Evolutionary conservation across 2,888 invertebrate species (phyloP).

Genomic region (Chalcis sispes): DNA sequence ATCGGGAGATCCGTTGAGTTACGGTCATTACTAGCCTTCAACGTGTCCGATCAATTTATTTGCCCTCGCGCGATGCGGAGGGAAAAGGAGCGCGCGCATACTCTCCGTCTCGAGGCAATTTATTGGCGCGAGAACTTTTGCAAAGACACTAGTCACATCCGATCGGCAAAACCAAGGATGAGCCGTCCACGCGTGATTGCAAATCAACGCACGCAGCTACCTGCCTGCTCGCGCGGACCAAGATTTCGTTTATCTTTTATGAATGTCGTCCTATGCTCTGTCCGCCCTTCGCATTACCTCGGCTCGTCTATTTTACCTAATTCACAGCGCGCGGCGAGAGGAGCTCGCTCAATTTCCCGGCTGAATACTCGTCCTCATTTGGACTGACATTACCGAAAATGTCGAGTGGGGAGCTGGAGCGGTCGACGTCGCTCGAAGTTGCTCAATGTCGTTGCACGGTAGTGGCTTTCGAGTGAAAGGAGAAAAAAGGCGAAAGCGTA

Average conservation of each 20-base stretch:
- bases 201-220: constrained; percentile 25
- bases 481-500: too few species aligned
- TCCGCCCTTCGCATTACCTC: constrained; percentile 28
- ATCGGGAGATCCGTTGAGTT: too few species aligned
- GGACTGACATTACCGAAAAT: constrained; percentile 61
- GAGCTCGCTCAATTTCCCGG: constrained; percentile 68
- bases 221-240: not conserved
- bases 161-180: too few species aligned
- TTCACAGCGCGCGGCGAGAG: too few species aligned
- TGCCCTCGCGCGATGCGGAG: too few species aligned
- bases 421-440: too few species aligned
- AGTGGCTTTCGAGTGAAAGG: too few species aligned
- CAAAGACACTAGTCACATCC: constrained; percentile 25
- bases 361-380: constrained; percentile 62
- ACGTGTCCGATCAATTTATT: too few species aligned
- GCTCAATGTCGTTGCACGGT: too few species aligned
- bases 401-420: constrained; percentile 51
- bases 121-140: not conserved
- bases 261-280: constrained; percentile 27
- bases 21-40: too few species aligned
- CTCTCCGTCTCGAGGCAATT: constrained; percentile 1
- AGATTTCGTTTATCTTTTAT: constrained; percentile 62
- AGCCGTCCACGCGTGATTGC: constrained; percentile 16
- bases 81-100: too few species aligned
- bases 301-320: constrained; percentile 62